phyloP scores from a whole-genome alignment of 2,113 vertebrate species.

The Illadopsis cleaveri region DNA sequence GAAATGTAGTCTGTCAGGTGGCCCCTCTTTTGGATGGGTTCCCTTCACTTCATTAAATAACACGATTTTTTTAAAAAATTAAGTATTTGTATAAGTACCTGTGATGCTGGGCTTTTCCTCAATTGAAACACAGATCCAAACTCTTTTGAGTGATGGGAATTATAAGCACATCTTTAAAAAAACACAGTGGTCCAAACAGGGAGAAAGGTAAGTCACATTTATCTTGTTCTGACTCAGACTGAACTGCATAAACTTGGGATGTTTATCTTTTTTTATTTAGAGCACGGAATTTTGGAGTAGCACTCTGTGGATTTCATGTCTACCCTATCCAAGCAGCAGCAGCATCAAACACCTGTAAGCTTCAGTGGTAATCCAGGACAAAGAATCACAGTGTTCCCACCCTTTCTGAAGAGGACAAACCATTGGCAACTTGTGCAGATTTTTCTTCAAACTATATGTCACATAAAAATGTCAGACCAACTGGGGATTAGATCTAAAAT shows the following conservation, averaged over 20 bases:
- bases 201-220: background rate
- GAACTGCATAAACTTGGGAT: background rate
- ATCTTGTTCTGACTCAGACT: background rate
- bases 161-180: background rate
- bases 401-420: background rate
- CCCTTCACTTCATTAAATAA: background rate
- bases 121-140: background rate
- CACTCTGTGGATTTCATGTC: background rate
- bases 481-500: background rate
- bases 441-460: constrained; percentile 13
- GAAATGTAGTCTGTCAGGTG: background rate
- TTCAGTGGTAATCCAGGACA: background rate
- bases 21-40: background rate
- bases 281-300: background rate
- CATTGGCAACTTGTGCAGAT: background rate
- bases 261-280: background rate
- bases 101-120: background rate
- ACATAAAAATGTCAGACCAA: constrained; percentile 1
- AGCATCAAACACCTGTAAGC: background rate
- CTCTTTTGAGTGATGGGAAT: background rate
- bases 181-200: background rate
- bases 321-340: background rate
- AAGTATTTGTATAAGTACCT: accelerated
- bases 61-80: background rate
- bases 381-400: background rate